phyloP scores from a whole-genome alignment of 2,888 invertebrate species.

The Phrixothrix hirtus region DNA sequence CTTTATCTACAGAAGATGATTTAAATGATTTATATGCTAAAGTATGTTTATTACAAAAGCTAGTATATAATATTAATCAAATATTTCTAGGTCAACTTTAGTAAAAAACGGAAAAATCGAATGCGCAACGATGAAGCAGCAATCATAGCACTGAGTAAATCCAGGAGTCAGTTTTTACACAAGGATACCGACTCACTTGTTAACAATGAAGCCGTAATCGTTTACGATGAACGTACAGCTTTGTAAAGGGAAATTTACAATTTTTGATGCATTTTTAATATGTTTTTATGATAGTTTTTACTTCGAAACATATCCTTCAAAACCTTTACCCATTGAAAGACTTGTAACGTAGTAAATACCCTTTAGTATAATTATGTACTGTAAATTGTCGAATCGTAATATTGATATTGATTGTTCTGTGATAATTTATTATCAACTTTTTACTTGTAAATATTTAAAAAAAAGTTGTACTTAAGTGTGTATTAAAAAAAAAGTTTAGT shows the following conservation, averaged over 20 bases:
- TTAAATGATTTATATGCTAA: constrained; percentile 71
- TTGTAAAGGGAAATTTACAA: constrained; percentile 57
- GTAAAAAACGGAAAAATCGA: constrained; percentile 77
- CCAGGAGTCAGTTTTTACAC: constrained; percentile 65
- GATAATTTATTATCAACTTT: constrained; percentile 30
- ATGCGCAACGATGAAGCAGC: constrained; percentile 83
- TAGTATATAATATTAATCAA: too few relatives aligned
- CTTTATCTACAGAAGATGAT: constrained; percentile 70
- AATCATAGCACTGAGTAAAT: constrained; percentile 75
- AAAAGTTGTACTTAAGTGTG: constrained; percentile 10
- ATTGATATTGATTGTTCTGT: constrained; percentile 29
- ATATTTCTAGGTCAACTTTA: constrained; percentile 67
- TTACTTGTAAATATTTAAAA: constrained; percentile 19
- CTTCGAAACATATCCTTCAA: constrained; percentile 22
- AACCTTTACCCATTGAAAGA: constrained; percentile 11
- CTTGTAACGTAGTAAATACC: constrained; percentile 7
- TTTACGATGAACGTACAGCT: constrained; percentile 80
- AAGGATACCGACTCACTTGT: constrained; percentile 68
- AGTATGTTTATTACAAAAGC: too few relatives aligned
- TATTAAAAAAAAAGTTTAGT: constrained; percentile 6
- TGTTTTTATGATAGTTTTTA: constrained; percentile 14
- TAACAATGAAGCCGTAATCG: constrained; percentile 78
- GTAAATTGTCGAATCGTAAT: constrained; percentile 6
- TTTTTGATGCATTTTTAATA: constrained; percentile 35
- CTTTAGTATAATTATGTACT: too few relatives aligned